Conservation (phyloP, 1,140 invertebrate genomes). For the Bombus impatiens region DNA sequence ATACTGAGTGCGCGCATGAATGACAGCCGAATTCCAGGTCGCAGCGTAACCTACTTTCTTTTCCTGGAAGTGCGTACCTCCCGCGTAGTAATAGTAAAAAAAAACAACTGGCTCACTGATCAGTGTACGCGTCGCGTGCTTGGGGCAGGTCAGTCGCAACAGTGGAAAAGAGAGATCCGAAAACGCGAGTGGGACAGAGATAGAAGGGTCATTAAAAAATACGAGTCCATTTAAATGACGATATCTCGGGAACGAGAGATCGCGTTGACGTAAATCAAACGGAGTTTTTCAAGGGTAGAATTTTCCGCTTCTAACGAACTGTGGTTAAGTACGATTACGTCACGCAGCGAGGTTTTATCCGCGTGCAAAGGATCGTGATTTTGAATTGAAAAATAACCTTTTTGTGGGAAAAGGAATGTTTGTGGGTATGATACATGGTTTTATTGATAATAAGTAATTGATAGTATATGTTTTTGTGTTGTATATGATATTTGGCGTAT, state of each 20-base stretch:
- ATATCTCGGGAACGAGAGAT: neutral
- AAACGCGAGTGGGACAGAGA: neutral
- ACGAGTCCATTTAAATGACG: neutral
- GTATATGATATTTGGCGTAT: neutral
- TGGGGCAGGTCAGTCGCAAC: neutral
- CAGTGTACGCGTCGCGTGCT: neutral
- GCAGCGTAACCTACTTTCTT: neutral
- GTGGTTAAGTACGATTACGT: rapidly evolving
- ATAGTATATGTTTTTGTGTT: neutral
- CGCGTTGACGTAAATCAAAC: neutral
- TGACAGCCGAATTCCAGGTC: neutral
- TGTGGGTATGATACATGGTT: neutral
- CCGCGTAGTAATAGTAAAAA: slow-evolving; percentile 5
- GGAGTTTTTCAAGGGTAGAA: neutral
- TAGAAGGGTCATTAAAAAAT: neutral
- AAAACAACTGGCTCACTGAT: neutral
- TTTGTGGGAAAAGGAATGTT: neutral
- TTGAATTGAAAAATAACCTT: neutral
- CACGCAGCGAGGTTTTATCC: too few relatives aligned
- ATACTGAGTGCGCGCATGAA: neutral
- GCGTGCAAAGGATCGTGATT: neutral
- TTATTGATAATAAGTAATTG: neutral
- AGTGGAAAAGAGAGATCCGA: neutral
- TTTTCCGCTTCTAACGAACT: neutral
- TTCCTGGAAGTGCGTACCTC: neutral